Base-by-base conservation (phyloP, 2,113 vertebrate genomes). In the Rhinichthys klamathensis region DNA sequence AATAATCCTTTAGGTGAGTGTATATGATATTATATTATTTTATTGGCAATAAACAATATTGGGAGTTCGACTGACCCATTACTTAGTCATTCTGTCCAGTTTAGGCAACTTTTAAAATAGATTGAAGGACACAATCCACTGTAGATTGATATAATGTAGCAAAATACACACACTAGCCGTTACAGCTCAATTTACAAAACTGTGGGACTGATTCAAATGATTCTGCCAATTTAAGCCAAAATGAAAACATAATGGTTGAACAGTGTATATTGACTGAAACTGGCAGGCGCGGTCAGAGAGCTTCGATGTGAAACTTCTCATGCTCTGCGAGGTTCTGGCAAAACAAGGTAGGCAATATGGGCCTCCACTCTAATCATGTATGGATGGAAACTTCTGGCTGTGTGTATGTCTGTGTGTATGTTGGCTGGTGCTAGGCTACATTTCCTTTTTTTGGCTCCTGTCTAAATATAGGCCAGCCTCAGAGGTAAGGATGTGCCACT, bases 391-490 rank as follows among this genome's bases (percentile, higher is more conserved):
- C 77, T 81, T 13, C 58, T 74, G 61, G 78, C 83, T 79, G 54
- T 69, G 35, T 87, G 63, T 56, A 54, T 44, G 13, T 35, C 65
- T 73, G 75, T 65, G 65, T 86, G 51, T 86, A 74, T 86, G 35
- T 56, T 73, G 80, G 72, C 65, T 60, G 83, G 46, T 63, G 83
- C 72, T 44, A 61, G n/a, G 63, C 72, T 82, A 56, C 46, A 82
- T 82, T 72, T 85, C 70, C 77, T 88, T 82, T 80, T 83, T 86
- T 78, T 82, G 85, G 41, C 58, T 54, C 70, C 6, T 21, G 70
- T 70, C 78, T 87, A 89, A 73, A 89, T 83, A 87, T 89, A 89
- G 85, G 35, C 44, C 73, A 85, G 88, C 88, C 83, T 89, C 82
- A 67, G 80, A 89, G 82, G 83, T 78, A 73, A 78, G 38, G 73